Conservation (phyloP, 1,140 invertebrate genomes). For the Ruditapes philippinarum region DNA sequence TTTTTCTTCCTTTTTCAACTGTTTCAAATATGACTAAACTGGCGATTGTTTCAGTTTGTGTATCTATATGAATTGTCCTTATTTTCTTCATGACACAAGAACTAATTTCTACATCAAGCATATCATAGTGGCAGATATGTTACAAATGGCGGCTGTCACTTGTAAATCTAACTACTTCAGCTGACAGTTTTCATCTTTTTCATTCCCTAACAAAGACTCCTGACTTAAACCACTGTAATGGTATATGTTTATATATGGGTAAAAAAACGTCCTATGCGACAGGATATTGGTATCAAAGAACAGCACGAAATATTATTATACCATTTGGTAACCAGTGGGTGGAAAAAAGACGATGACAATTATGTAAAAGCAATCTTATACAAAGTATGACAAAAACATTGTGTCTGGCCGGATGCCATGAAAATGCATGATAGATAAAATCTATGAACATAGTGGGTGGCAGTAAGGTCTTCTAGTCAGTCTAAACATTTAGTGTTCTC, state of each 20-base stretch:
- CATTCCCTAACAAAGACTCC: neutral
- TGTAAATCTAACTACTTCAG: neutral
- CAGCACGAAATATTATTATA: neutral
- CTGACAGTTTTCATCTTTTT: neutral
- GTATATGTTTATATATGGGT: neutral
- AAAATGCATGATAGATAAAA: neutral
- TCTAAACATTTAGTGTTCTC: neutral
- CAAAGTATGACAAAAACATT: conserved; percentile 2
- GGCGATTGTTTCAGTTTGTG: no score
- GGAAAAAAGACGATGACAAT: neutral
- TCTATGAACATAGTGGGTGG: neutral
- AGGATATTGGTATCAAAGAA: neutral
- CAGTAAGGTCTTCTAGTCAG: neutral
- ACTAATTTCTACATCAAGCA: neutral
- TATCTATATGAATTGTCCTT: no score
- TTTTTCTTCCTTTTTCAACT: no score
- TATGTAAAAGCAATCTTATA: neutral
- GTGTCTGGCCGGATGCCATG: neutral
- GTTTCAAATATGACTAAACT: no score
- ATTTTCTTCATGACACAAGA: no score
- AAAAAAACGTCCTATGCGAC: neutral
- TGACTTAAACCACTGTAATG: neutral
- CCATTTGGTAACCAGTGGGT: neutral
- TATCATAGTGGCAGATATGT: neutral
- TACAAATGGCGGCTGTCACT: neutral